These are phyloP conservation scores for Hoplodrina blanda DNA, from an alignment of 2,888 invertebrate genomes.

Conservation along the genomic window DNA sequence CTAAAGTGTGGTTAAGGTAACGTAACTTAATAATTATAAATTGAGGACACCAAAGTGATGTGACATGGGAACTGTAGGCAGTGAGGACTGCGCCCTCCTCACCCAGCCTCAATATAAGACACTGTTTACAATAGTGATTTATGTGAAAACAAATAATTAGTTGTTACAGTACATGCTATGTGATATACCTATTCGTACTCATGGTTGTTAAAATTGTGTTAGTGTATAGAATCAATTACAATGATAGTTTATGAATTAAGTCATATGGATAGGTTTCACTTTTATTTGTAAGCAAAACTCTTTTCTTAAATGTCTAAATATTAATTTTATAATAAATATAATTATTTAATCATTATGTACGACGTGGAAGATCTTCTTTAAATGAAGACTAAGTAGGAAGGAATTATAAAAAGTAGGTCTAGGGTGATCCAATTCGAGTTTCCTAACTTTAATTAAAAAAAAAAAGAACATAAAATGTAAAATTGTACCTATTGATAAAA, in stretches of 20 bases:
- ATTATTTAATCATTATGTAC: neutral
- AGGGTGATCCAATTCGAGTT: too few relatives aligned
- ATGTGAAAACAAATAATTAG: constrained; percentile 31
- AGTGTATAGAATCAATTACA: constrained; percentile 5
- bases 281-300: neutral
- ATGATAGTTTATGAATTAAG: neutral
- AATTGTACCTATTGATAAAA: too few relatives aligned
- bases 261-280: neutral
- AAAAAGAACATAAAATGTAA: too few relatives aligned
- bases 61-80: neutral
- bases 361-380: neutral
- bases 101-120: constrained; percentile 1
- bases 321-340: neutral
- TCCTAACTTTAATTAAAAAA: too few relatives aligned
- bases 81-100: neutral
- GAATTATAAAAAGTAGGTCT: neutral
- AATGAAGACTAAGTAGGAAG: neutral
- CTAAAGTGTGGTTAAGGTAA: constrained; percentile 6
- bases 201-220: constrained; percentile 71
- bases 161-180: constrained; percentile 63
- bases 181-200: constrained; percentile 71
- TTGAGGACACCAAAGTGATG: constrained; percentile 13
- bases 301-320: neutral
- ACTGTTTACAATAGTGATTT: constrained; percentile 14
- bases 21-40: neutral